phyloP scores from a whole-genome alignment of 2,888 invertebrate genomes.

The Plagiodera versicolora region DNA sequence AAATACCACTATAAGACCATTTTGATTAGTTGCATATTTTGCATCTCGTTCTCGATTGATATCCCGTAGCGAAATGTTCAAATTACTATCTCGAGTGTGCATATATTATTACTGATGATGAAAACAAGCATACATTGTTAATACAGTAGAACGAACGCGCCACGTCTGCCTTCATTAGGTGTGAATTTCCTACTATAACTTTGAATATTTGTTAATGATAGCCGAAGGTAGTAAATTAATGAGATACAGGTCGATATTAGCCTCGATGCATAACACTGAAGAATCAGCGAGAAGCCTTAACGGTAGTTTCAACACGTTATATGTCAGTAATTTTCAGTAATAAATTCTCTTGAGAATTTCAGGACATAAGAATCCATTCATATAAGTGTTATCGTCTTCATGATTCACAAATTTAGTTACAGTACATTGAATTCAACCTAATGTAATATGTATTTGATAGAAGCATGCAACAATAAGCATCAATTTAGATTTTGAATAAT shows the following conservation, averaged over 20 bases:
- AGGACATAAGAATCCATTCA: too few relatives aligned
- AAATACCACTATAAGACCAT: too few relatives aligned
- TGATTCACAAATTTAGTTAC: too few relatives aligned
- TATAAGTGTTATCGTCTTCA: too few relatives aligned
- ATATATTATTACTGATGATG: constrained; percentile 13
- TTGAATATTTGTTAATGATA: constrained; percentile 11
- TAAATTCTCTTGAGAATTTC: too few relatives aligned
- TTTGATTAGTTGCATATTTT: too few relatives aligned
- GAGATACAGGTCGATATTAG: constrained; percentile 4
- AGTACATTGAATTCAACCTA: too few relatives aligned
- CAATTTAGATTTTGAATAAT: too few relatives aligned
- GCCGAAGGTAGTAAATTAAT: constrained; percentile 14
- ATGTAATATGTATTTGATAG: too few relatives aligned
- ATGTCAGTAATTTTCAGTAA: not conserved
- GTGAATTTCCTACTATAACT: constrained; percentile 17
- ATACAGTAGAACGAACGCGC: constrained; percentile 12
- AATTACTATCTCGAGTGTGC: constrained; percentile 10
- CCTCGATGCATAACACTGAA: not conserved
- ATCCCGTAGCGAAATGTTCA: constrained; percentile 7
- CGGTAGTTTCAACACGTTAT: not conserved
- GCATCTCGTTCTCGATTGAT: not conserved
- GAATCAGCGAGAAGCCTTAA: not conserved
- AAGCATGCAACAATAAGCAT: too few relatives aligned
- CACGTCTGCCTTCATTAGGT: constrained; percentile 12
- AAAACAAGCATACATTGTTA: constrained; percentile 15